Percentiles rank a stretch among this genome's conserved stretches.
Conservation (phyloP, 1,140 invertebrate genomes). For the Drosophila auraria region DNA sequence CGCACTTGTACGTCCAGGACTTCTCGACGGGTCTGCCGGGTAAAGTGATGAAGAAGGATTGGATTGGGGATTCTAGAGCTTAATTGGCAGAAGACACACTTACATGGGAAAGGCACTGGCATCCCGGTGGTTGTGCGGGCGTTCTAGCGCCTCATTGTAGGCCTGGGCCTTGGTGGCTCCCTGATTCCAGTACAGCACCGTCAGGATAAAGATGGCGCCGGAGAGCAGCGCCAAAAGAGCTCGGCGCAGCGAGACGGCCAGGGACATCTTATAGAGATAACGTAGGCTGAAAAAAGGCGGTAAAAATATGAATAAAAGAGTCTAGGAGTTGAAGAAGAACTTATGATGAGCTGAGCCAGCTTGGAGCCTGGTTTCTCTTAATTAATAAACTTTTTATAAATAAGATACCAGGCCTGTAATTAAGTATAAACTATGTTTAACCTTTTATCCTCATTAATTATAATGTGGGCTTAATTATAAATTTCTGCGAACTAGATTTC, state of each 20-base stretch:
- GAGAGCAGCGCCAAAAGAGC: conserved; percentile 73
- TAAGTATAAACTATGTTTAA: not conserved
- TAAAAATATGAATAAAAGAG: not conserved
- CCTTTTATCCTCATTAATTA: not conserved
- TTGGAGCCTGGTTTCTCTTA: not conserved
- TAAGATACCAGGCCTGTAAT: not conserved
- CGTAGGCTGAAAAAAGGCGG: conserved; percentile 66
- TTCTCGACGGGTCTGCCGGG: conserved; percentile 76
- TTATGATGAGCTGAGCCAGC: not conserved
- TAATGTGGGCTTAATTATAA: not conserved
- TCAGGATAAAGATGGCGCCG: conserved; percentile 76
- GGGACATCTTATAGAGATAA: conserved; percentile 84
- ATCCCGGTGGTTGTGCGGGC: conserved; percentile 58
- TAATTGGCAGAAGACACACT: conserved; percentile 37
- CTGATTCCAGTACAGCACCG: conserved; percentile 84
- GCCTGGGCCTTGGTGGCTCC: conserved; percentile 70
- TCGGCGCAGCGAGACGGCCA: conserved; percentile 81
- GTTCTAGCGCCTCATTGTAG: conserved; percentile 63
- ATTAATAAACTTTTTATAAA: not conserved
- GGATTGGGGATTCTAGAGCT: not conserved
- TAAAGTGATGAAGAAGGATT: conserved; percentile 26
- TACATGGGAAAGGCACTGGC: conserved; percentile 60
- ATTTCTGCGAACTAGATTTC: too few species aligned
- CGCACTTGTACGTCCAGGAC: conserved; percentile 84
- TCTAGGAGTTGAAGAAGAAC: not conserved